Evolutionary conservation across 92 coral and sea anemone genomes (phyloP), one percentile per base, ranked within the genome.

Genomic region (Porites evermanni): DNA sequence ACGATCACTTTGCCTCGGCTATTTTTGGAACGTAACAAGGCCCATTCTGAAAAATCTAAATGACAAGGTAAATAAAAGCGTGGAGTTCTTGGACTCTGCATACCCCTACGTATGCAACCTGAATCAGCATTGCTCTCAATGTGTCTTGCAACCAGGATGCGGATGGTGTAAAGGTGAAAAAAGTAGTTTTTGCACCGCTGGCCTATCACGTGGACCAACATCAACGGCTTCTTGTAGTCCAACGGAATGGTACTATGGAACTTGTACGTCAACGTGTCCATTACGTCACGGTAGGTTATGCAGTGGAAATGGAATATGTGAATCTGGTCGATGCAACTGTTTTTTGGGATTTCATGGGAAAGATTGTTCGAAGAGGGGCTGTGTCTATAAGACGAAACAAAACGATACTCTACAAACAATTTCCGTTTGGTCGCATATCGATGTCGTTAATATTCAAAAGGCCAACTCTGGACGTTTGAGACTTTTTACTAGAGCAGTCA

Each of bases 331-430:
- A 66, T 91, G 94, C 70, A 13, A 11, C 38, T 88, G 91, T 26
- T 50, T 64, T 7, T 24, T 72, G 58, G 94, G 94, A 16, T 72
- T 65, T 56, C 88, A 83, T 79, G 94, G 92, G 19, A 38, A 68
- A 56, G 80, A 84, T 38, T 92, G 94, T 77, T 75, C 88, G 11
- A 64, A 84, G 12, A 77, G 60, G 32, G 94, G 94, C 24, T 92
- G 94, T 58, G 68, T 72, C 47, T 92, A 92, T 71, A 75, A 58
- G 64, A 76, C 67, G 29, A 73, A 77, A 10, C 70, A 78, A 66
- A 58, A 88, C 14, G 91, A 91, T 53, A 59, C 90, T 54, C 79
- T 79, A 8, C 14, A 64, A n/a, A 29, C 29, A 50, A 26, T 91
- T 82, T 87, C 91, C 53, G 26, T 47, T 13, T 54, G 44, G 64